phyloP scores from a whole-genome alignment of 2,113 vertebrate genomes.

The Megaceryle torquata region DNA sequence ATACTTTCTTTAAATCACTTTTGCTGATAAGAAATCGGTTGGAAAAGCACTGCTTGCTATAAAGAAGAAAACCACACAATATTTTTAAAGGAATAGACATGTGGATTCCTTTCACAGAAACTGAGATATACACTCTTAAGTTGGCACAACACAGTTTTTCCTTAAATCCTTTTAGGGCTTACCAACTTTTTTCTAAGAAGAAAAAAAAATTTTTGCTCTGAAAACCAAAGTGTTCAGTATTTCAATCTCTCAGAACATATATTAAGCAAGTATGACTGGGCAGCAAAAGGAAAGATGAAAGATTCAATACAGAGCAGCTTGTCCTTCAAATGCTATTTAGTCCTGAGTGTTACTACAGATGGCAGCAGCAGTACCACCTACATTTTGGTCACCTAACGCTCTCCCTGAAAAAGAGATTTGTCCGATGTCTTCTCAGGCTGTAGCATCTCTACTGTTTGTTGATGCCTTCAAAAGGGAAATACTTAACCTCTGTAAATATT shows the following conservation, averaged over 20 bases:
- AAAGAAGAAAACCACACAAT: neutral
- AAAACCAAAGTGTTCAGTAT: neutral
- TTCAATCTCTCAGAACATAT: neutral
- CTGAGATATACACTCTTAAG: neutral
- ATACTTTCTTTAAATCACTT: neutral
- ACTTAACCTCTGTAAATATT: neutral
- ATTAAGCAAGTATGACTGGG: neutral
- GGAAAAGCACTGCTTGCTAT: neutral
- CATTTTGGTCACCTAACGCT: neutral
- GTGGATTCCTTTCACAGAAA: neutral
- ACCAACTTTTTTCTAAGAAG: neutral
- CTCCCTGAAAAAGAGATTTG: neutral
- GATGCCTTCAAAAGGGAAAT: neutral
- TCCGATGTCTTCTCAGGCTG: neutral
- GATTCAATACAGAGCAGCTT: neutral
- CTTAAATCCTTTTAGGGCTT: neutral
- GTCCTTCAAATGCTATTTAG: constrained; percentile 29
- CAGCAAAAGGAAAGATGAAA: neutral
- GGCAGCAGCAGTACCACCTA: neutral
- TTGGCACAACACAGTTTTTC: neutral
- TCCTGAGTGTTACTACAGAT: neutral
- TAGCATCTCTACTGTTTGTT: neutral
- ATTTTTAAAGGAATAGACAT: neutral
- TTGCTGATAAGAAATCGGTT: neutral
- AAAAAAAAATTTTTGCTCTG: neutral